These are phyloP conservation scores for Drosophila saltans DNA, from an alignment of 1,140 invertebrate genomes.

Conservation along the genomic window DNA sequence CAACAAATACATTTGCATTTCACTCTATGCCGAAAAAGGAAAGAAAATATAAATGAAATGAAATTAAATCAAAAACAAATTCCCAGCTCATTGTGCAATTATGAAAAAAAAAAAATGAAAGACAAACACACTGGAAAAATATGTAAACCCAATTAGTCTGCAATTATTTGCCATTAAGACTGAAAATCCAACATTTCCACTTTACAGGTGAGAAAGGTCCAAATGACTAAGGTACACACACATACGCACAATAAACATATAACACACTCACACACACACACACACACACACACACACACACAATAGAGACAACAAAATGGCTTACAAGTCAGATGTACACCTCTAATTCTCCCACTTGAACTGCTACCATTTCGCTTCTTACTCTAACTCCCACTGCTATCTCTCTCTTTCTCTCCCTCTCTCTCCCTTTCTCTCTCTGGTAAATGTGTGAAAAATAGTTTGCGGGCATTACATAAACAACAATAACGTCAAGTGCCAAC, in stretches of 20 bases:
- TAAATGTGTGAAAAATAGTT: slow-evolving; percentile 68
- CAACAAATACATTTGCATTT: too few relatives aligned
- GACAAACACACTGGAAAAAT: neutral
- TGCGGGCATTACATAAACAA: slow-evolving; percentile 51
- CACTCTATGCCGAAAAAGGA: neutral
- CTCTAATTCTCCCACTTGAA: slow-evolving; percentile 11
- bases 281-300: slow-evolving; percentile 13
- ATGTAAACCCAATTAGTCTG: slow-evolving; percentile 55
- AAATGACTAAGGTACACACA: slow-evolving; percentile 39
- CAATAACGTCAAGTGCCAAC: slow-evolving; percentile 39
- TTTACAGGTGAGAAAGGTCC: slow-evolving; percentile 20
- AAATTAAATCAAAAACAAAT: neutral
- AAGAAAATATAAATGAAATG: neutral
- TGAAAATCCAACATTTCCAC: slow-evolving; percentile 35
- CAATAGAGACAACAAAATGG: slow-evolving; percentile 41
- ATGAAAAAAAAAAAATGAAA: slow-evolving; percentile 7
- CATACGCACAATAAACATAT: slow-evolving; percentile 11
- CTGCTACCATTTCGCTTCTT: neutral
- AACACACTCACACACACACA: slow-evolving; percentile 17
- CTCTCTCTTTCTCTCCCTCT: neutral
- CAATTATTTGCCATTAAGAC: slow-evolving; percentile 70
- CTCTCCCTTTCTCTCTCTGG: slow-evolving; percentile 1
- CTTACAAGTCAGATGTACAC: slow-evolving; percentile 24
- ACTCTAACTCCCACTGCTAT: neutral
- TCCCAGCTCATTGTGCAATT: neutral